Evolutionary conservation across 2,113 vertebrate species (phyloP).

Genomic region (Anthoscopus minutus): DNA sequence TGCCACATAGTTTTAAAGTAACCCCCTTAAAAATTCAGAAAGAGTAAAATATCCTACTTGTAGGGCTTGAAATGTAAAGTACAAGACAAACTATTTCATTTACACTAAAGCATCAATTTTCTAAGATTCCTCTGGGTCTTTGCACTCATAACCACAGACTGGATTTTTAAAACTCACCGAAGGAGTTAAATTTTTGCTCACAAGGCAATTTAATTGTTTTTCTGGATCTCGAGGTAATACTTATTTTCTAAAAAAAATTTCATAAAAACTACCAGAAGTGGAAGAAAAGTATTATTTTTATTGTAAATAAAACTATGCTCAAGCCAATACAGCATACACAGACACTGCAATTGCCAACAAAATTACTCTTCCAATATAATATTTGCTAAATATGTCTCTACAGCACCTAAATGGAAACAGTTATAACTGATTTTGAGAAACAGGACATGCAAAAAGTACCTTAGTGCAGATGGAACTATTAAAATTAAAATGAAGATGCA

Average conservation of each 20-base stretch:
- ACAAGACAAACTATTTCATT: background rate
- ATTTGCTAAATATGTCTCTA: background rate
- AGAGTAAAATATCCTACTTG: background rate
- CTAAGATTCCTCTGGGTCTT: background rate
- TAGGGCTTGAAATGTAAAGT: background rate
- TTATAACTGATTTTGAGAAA: background rate
- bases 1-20: background rate
- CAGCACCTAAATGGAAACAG: background rate
- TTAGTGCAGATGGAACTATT: background rate
- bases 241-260: background rate
- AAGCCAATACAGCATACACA: background rate
- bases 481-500: background rate
- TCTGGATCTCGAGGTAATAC: background rate
- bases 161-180: background rate
- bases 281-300: background rate
- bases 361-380: background rate
- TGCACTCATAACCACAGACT: background rate
- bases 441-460: background rate
- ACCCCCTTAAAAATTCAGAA: background rate
- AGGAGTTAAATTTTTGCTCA: background rate
- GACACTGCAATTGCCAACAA: background rate
- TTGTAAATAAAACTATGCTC: background rate
- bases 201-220: background rate
- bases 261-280: background rate
- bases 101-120: background rate